Percentiles rank a stretch among this genome's conserved stretches.
These are phyloP conservation scores for Spodoptera exigua DNA, from an alignment of 2,888 invertebrate genomes.

Conservation along the genomic window DNA sequence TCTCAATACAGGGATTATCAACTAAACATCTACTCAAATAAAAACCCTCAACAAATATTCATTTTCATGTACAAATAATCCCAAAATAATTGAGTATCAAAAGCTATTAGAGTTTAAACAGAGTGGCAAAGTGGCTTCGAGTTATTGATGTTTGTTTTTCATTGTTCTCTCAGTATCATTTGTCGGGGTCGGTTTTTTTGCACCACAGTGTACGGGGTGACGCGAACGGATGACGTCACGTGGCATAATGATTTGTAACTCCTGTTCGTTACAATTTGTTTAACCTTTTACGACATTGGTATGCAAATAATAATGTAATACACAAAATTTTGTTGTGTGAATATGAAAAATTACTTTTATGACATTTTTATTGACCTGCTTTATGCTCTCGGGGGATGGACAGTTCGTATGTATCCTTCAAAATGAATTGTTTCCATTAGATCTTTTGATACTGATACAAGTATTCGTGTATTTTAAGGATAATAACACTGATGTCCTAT, in stretches of 20 bases:
- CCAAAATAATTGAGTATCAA: conserved; percentile 58
- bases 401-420: conserved; percentile 10
- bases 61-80: conserved; percentile 37
- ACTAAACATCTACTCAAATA: conserved; percentile 15
- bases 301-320: conserved; percentile 28
- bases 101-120: conserved; percentile 56
- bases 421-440: conserved; percentile 11
- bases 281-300: conserved; percentile 41
- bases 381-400: conserved; percentile 12
- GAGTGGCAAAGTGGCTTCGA: conserved; percentile 45
- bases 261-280: conserved; percentile 46
- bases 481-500: too few relatives aligned
- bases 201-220: conserved; percentile 40
- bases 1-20: conserved; percentile 19
- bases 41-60: conserved; percentile 27
- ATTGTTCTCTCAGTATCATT: conserved; percentile 56
- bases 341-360: conserved; percentile 38
- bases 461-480: too few relatives aligned
- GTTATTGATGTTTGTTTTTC: conserved; percentile 60
- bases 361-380: conserved; percentile 42
- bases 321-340: conserved; percentile 21
- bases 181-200: conserved; percentile 41
- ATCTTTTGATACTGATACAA: too few relatives aligned
- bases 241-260: conserved; percentile 53
- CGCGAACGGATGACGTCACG: conserved; percentile 41